Evolutionary conservation across 2,797 vertebrate species (phyloP), one percentile per base, ranked within the genome.

Genomic region (Neosilurus mollespiculum): DNA sequence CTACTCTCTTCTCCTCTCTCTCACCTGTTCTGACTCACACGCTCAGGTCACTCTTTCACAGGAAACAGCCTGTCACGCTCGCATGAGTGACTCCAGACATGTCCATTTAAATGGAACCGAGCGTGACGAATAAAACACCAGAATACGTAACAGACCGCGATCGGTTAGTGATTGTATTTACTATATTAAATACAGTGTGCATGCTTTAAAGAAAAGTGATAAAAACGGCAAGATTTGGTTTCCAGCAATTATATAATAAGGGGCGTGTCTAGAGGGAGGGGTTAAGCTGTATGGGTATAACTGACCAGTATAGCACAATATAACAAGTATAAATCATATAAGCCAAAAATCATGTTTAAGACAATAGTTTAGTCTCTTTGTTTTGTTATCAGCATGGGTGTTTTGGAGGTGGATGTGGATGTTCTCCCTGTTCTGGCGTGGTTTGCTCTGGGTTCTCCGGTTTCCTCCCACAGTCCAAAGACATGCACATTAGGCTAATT

Each of bases 61-160:
- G 77, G 80, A 81, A 72, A 18, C 81, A 71, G 54, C 4, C 22
- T n/a, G 70, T 64, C 70, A 76, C 18, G 2, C 81, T 67, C 15
- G 9, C 15, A 58, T 3, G 4, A 67, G 26, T 58, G 51, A 83
- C 72, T 56, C 22, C 30, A 49, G 51, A 49, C 62, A 1, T 59
- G 53, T 67, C 43, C 53, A 12, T 62, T 30, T 20, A 53, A 77
- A 77, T 64, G 43, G 61, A 78, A 78, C 77, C 4, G 22, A 49
- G 30, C 56, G 11, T 77, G 56, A 61, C 56, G 22, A 9, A 77
- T 77, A 37, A 61, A 61, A 76, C 72, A 34, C 18, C 11, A 9
- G 72, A 22, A 76, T 37, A 14, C 18, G 12, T 22, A 76, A 34
- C 26, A 22, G 3, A 12, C 9, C 73, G n/a, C 30, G 12, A 59